Conservation (phyloP, 2,888 invertebrate species). For the Phoenoteleia sp. region DNA sequence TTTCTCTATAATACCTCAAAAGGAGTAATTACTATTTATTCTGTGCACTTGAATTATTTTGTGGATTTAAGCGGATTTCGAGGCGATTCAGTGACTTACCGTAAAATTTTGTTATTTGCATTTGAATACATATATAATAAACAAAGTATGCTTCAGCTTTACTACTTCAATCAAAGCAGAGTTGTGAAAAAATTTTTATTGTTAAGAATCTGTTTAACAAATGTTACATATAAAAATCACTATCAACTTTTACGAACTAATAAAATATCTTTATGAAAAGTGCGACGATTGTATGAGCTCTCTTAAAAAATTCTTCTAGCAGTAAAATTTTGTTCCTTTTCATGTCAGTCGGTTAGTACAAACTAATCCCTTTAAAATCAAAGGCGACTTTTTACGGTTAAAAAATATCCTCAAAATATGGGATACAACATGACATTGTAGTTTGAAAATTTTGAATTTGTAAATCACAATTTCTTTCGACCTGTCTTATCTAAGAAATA, state of each 20-base stretch:
- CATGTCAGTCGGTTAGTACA: too few species aligned
- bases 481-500: too few species aligned
- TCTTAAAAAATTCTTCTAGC: too few species aligned
- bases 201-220: neutral
- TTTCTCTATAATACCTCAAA: neutral
- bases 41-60: neutral
- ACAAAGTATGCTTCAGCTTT: neutral
- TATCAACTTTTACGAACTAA: neutral
- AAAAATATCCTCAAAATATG: too few species aligned
- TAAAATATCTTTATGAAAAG: neutral
- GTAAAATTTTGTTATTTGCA: constrained; percentile 14
- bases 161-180: neutral
- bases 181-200: neutral
- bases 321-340: too few species aligned
- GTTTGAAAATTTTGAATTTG: too few species aligned
- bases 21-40: neutral
- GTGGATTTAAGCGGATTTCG: neutral
- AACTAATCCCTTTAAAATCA: too few species aligned
- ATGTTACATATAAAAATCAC: neutral
- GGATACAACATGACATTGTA: too few species aligned
- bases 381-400: too few species aligned
- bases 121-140: neutral
- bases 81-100: neutral
- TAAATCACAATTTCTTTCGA: too few species aligned
- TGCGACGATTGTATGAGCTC: too few species aligned